phyloP scores from a whole-genome alignment of 2,797 vertebrate genomes.

The Lerista edwardsae region DNA sequence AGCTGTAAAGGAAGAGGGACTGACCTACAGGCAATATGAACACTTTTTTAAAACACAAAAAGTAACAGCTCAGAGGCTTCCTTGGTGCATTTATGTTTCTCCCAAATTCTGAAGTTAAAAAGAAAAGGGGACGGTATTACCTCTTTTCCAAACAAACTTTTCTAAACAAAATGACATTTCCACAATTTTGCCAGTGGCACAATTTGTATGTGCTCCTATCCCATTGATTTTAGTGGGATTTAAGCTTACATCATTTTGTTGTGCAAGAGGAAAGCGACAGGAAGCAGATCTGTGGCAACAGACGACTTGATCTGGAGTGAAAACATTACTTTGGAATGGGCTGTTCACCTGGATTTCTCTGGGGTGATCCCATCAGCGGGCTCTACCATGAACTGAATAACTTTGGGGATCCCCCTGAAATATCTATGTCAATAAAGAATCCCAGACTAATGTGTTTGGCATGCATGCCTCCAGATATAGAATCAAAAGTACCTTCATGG shows the following conservation, averaged over 20 bases:
- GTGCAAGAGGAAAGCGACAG: neutral
- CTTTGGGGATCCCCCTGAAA: neutral
- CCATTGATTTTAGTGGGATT: neutral
- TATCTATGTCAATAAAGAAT: neutral
- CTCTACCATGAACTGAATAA: neutral
- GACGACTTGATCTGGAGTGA: neutral
- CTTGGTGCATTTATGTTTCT: neutral
- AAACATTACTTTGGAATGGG: neutral
- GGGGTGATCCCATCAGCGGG: neutral
- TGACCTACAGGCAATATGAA: neutral
- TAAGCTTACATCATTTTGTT: neutral
- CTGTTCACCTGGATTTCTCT: neutral
- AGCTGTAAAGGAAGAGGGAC: neutral
- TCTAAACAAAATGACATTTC: neutral
- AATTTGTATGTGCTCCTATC: neutral
- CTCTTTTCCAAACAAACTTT: neutral
- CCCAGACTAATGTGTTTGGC: neutral
- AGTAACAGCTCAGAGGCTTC: neutral
- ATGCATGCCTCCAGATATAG: neutral
- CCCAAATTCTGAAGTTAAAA: neutral
- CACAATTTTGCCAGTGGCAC: neutral
- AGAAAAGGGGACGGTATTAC: neutral
- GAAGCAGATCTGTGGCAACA: neutral
- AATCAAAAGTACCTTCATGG: too few species aligned
- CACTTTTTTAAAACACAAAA: slow-evolving; percentile 6